These are phyloP conservation scores for Prorops nasuta DNA, from an alignment of 1,140 invertebrate genomes.

Conservation along the genomic window DNA sequence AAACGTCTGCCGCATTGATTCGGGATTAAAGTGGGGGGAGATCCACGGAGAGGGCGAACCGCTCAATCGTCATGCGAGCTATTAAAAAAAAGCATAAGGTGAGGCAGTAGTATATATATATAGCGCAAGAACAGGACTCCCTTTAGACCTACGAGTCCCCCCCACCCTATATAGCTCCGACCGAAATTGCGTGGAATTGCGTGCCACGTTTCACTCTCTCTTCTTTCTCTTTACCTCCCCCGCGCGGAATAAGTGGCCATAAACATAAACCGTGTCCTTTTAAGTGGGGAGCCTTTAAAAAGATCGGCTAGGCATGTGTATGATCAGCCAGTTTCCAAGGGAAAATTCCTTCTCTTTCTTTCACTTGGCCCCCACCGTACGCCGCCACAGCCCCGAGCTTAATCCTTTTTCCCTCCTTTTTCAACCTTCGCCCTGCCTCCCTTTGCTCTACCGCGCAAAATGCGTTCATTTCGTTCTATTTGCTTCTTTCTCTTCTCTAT, in stretches of 20 bases:
- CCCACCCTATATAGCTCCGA: too few relatives aligned
- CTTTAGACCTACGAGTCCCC: too few relatives aligned
- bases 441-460: not conserved
- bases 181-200: slow-evolving; percentile 36
- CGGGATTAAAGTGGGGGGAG: too few relatives aligned
- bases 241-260: slow-evolving; percentile 49
- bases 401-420: slow-evolving; percentile 1
- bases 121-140: too few relatives aligned
- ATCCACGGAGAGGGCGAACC: too few relatives aligned
- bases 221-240: slow-evolving; percentile 5
- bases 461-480: not conserved
- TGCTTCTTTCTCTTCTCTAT: not conserved
- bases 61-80: too few relatives aligned
- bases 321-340: slow-evolving; percentile 39
- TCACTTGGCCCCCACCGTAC: not conserved
- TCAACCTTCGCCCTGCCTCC: slow-evolving; percentile 3
- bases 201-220: slow-evolving; percentile 7
- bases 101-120: too few relatives aligned
- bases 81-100: too few relatives aligned
- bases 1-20: too few relatives aligned
- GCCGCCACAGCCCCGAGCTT: not conserved
- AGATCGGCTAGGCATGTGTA: slow-evolving; percentile 50
- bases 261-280: slow-evolving; percentile 58
- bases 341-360: slow-evolving; percentile 20
- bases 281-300: slow-evolving; percentile 55